Percentiles rank a stretch among this genome's conserved stretches.
Conservation (phyloP, 1,140 invertebrate species). For the Eurosta solidaginis region DNA sequence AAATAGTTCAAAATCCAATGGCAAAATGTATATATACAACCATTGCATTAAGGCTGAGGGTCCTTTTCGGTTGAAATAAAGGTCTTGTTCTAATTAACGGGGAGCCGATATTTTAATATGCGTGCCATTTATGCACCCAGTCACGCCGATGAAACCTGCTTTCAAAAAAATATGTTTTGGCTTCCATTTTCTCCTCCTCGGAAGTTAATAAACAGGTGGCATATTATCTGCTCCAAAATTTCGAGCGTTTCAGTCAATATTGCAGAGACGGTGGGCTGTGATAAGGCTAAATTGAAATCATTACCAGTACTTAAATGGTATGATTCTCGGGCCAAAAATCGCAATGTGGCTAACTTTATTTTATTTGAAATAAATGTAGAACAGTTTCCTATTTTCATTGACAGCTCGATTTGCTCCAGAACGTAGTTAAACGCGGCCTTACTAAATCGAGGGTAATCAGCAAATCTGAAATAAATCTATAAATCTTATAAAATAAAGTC, state of each 20-base stretch:
- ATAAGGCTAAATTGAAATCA: slow-evolving; percentile 7
- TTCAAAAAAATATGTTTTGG: neutral
- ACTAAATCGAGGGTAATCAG: neutral
- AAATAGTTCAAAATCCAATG: neutral
- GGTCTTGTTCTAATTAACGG: neutral
- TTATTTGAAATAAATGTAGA: neutral
- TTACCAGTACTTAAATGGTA: slow-evolving; percentile 13
- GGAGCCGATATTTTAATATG: slow-evolving; percentile 19
- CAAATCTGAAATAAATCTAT: slow-evolving; percentile 9
- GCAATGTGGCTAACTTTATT: slow-evolving; percentile 21
- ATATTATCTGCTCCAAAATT: neutral
- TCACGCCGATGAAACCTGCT: neutral
- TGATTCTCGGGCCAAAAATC: slow-evolving; percentile 24
- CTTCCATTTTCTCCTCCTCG: neutral
- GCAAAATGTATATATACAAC: too few species aligned
- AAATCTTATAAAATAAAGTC: too few species aligned
- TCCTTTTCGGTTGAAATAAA: slow-evolving; percentile 25
- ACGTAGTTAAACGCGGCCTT: slow-evolving; percentile 21
- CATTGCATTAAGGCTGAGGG: too few species aligned
- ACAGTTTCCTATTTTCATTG: neutral
- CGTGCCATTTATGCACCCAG: slow-evolving; percentile 2
- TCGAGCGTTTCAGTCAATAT: neutral
- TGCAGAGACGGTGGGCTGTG: neutral
- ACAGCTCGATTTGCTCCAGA: neutral
- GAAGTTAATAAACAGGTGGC: neutral